Evolutionary conservation across 2,797 vertebrate genomes (phyloP).

Genomic region (Centropyge bicolor): DNA sequence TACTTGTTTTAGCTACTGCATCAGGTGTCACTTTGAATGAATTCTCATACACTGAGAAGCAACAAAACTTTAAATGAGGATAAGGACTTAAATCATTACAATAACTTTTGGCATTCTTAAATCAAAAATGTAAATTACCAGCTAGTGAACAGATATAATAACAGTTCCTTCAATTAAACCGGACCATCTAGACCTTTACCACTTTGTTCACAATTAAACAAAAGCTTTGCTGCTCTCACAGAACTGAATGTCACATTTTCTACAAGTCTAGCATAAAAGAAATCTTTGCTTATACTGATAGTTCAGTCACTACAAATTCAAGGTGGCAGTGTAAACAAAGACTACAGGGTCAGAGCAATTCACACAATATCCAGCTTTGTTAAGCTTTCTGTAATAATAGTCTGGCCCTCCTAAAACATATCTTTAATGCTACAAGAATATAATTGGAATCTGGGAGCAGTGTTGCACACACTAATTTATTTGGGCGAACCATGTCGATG

Average conservation of each 20-base stretch:
- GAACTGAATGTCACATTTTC: slow-evolving; percentile 35
- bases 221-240: slow-evolving; percentile 15
- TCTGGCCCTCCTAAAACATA: slow-evolving; percentile 21
- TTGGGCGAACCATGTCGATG: slow-evolving; percentile 49
- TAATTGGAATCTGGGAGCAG: slow-evolving; percentile 44
- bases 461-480: slow-evolving; percentile 35
- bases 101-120: slow-evolving; percentile 47
- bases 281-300: background rate
- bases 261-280: slow-evolving; percentile 11
- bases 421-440: slow-evolving; percentile 51
- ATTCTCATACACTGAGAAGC: background rate
- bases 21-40: slow-evolving; percentile 10
- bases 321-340: slow-evolving; percentile 57
- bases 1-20: slow-evolving; percentile 13
- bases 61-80: slow-evolving; percentile 24
- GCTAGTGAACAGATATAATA: slow-evolving; percentile 16
- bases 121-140: slow-evolving; percentile 30
- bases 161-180: slow-evolving; percentile 27
- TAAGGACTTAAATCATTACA: slow-evolving; percentile 8
- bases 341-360: slow-evolving; percentile 21
- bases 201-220: slow-evolving; percentile 23
- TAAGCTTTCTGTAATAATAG: slow-evolving; percentile 48
- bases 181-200: background rate
- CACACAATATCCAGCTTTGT: slow-evolving; percentile 40
- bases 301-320: slow-evolving; percentile 33